Evolutionary conservation across 2,888 invertebrate genomes (phyloP), one percentile per base, ranked within the genome.

Genomic region (Rugalucina vietnamica): DNA sequence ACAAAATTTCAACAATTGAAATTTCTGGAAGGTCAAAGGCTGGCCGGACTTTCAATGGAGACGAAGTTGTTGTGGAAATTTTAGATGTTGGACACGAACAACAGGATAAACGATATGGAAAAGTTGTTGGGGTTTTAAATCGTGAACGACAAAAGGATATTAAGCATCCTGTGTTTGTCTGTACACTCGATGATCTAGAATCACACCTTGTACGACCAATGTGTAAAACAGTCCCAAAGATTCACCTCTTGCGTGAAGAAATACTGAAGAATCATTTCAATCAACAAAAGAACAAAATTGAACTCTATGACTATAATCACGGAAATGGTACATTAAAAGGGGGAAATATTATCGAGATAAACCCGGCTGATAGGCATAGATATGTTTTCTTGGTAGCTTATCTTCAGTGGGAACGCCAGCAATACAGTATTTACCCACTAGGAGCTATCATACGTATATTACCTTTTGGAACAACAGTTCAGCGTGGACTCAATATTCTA

Each of bases 221-320:
- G 24, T 90, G 89, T 43, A 89, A 89, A 82, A 90, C 90, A 12
- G 81, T 91, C 21, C 91, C 91, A 21, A 91, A 91, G 71, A 85
- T 91, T 8, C 81, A 85, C n/a, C 60, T 88, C 32, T 29, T 82
- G 1, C 50, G 81, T 5, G 37, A 54, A 21, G 34, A 79, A 37
- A 72, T 71, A 29, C 10, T 70, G 2, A 82, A 89, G 86, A 8
- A 78, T 88, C n/a, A 87, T 88, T 14, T 24, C 27, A 57, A 34
- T 21, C 34, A 54, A 12, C 27, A 21, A 36, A 49, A 69, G 32
- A 43, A 81, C 54, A 73, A 69, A 32, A 57, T 86, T 5, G 72
- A 80, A 72, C 74, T 88, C 21, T 86, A 89, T 39, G 69, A 80
- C 8, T 88, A 89, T 74, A 76, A 83, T 12, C 76, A 72, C 24